Base-by-base conservation (phyloP, 2,888 invertebrate genomes). In the Latrodectus hesperus region DNA sequence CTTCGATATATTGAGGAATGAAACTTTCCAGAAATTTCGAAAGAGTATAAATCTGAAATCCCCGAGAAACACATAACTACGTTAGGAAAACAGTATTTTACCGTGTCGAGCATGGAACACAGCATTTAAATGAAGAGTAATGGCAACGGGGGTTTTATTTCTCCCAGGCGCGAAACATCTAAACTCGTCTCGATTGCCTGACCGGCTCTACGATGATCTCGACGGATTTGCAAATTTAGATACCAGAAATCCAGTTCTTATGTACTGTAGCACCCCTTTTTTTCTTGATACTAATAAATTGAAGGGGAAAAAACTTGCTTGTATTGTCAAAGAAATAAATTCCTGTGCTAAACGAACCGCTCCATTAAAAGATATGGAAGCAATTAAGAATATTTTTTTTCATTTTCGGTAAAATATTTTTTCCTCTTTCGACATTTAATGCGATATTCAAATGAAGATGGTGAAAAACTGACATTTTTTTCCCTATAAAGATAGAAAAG, bases 71-170 rank as follows among this genome's bases (percentile, higher is more conserved):
- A 68, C 22, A 60, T 60, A 16, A 60, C 60, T 16, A n/a, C 12
- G 60, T 12, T 60, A 60, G 60, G 51, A 74, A 17, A 79, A 71
- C 55, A n/a, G 52, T 67, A 81, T 81, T 81, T 81, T 81, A 81
- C 65, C 82, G 26, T 51, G 53, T 5, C 17, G 67, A 75, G 22
- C 49, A 55, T 22, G n/a, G 60, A 73, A 85, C 79, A 38, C 38
- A 75, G 9, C 55, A 55, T 87, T 81, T 81, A 87, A 87, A 87
- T 87, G 86, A 87, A 87, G 86, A 87, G 51, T 87, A 87, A 87
- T 87, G 81, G 86, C 17, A n/a, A 51, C 60, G 67, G 22, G 72
- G 86, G 65, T 80, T 87, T 87, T 87, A 77, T 81, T 81, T 76
- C 77, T 77, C 77, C 72, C 81, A 53, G 14, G 70, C 12, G 77